A percentile compares a stretch with the other conserved stretches of the same genome.
These are phyloP conservation scores for Anthoscopus minutus DNA, from an alignment of 2,113 vertebrate genomes.

Conservation along the genomic window DNA sequence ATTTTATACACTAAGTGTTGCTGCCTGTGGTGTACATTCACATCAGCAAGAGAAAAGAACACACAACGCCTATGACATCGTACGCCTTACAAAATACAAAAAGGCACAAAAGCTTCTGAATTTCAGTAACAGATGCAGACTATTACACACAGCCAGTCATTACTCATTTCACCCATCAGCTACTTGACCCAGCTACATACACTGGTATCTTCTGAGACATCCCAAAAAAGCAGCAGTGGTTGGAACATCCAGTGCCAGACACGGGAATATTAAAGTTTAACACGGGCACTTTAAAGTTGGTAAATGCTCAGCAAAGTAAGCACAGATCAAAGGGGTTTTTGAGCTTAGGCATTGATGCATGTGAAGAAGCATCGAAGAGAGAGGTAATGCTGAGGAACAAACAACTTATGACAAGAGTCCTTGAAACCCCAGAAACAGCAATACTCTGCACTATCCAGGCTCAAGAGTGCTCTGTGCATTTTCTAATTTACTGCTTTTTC, in stretches of 20 bases:
- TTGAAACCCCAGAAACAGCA: not conserved
- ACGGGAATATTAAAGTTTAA: conserved; percentile 53
- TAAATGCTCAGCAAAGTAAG: conserved; percentile 8
- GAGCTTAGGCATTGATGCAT: not conserved
- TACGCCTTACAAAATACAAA: not conserved
- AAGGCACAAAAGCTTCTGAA: not conserved
- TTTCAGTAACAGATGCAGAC: not conserved
- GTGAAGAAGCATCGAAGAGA: not conserved
- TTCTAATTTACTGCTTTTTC: not conserved
- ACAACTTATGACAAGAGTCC: not conserved
- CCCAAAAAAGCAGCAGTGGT: conserved; percentile 45
- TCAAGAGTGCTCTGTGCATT: not conserved
- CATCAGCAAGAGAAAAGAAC: not conserved
- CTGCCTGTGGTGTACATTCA: not conserved
- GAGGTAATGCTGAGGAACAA: not conserved
- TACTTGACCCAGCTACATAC: conserved; percentile 17
- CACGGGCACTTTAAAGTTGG: conserved; percentile 2
- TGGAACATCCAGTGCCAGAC: conserved; percentile 34
- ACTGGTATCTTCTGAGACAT: not conserved
- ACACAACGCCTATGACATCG: not conserved
- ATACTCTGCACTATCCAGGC: not conserved
- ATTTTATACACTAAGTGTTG: not conserved
- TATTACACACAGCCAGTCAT: not conserved
- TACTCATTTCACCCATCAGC: conserved; percentile 1
- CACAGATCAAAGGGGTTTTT: conserved; percentile 13